A percentile compares a stretch with the other conserved stretches of the same genome.
Evolutionary conservation across 2,888 invertebrate species (phyloP).

Genomic region (Drosophila ezoana): DNA sequence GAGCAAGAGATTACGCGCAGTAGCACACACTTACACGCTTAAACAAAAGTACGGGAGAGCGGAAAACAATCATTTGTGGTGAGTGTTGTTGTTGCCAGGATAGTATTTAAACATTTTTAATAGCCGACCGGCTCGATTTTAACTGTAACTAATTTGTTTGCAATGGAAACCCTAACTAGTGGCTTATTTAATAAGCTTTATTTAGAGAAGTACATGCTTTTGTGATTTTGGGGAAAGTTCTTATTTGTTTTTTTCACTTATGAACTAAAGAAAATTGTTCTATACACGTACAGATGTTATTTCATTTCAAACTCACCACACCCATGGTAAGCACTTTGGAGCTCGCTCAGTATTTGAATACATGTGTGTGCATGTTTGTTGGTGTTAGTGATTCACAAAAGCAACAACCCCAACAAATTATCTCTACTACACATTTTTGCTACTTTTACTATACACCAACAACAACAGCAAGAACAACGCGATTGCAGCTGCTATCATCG

Average conservation of each 20-base stretch:
- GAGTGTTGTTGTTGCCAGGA: slow-evolving; percentile 56
- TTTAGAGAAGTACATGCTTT: slow-evolving; percentile 27
- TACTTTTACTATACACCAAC: slow-evolving; percentile 56
- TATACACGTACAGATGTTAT: slow-evolving; percentile 55
- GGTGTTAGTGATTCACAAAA: slow-evolving; percentile 69
- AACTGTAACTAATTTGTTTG: slow-evolving; percentile 3
- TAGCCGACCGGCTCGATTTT: slow-evolving; percentile 34
- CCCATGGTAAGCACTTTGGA: slow-evolving; percentile 51
- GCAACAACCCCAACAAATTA: slow-evolving; percentile 72
- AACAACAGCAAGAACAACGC: slow-evolving; percentile 30
- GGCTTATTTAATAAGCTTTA: not conserved
- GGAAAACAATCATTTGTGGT: slow-evolving; percentile 68
- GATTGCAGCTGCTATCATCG: slow-evolving; percentile 58
- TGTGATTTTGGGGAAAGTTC: slow-evolving; percentile 5
- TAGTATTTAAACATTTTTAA: slow-evolving; percentile 48
- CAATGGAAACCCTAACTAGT: not conserved
- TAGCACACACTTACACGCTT: slow-evolving; percentile 47
- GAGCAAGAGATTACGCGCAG: slow-evolving; percentile 58
- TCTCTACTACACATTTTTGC: slow-evolving; percentile 71
- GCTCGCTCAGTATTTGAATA: slow-evolving; percentile 45
- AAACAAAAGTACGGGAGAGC: slow-evolving; percentile 55
- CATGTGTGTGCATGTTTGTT: slow-evolving; percentile 15
- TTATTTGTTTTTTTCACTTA: slow-evolving; percentile 19
- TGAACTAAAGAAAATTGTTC: slow-evolving; percentile 37
- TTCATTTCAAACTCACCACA: slow-evolving; percentile 61